Percentiles rank a stretch among this genome's conserved stretches.
phyloP scores from a whole-genome alignment of 2,113 vertebrate species.

The Carlito syrichta region DNA sequence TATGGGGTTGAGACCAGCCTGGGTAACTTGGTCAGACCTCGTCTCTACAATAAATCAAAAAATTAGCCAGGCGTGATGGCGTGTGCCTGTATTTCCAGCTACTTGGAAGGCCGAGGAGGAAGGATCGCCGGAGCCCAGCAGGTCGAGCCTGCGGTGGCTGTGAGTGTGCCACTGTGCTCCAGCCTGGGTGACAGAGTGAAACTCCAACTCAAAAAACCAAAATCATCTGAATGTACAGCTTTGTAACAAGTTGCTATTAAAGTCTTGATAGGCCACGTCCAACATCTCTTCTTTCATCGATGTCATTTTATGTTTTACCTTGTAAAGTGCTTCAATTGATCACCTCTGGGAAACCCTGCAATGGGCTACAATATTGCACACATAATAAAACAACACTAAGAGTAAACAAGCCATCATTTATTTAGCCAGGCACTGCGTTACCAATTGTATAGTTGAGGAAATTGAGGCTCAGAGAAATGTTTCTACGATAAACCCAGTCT shows the following conservation, averaged over 20 bases:
- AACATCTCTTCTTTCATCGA: not conserved
- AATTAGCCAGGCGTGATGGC: too few relatives aligned
- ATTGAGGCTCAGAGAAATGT: not conserved
- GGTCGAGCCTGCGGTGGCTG: too few relatives aligned
- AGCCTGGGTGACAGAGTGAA: too few relatives aligned
- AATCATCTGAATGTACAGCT: not conserved
- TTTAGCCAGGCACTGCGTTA: not conserved
- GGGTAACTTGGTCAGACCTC: too few relatives aligned
- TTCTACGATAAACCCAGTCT: not conserved
- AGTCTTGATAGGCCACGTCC: not conserved
- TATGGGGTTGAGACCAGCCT: too few relatives aligned
- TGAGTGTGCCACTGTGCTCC: too few relatives aligned
- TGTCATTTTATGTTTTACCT: not conserved
- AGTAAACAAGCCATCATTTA: not conserved
- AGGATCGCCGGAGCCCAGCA: too few relatives aligned
- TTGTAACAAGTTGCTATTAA: not conserved
- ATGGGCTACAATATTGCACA: not conserved
- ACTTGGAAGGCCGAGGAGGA: too few relatives aligned
- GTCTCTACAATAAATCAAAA: too few relatives aligned
- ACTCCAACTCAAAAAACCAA: too few relatives aligned
- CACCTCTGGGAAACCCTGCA: not conserved
- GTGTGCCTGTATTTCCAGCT: too few relatives aligned
- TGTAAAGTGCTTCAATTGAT: not conserved
- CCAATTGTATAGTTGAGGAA: not conserved
- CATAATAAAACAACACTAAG: not conserved